Base-by-base conservation (phyloP, 1,140 invertebrate genomes). In the Drosophila tsacasi region DNA sequence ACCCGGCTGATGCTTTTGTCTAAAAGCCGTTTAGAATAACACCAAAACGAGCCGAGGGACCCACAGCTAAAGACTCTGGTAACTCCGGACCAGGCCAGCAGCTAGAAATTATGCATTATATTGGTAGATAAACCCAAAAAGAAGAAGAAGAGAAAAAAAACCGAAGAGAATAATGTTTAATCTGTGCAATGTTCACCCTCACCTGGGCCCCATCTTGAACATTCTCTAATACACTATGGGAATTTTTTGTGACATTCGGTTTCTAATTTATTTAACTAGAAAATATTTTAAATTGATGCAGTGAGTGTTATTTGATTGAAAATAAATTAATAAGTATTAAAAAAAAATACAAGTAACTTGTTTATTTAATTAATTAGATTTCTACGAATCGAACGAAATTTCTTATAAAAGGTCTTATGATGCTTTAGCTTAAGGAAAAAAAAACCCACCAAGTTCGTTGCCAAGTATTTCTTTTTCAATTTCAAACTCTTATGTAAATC, bases 1-100 rank as follows among this genome's bases (percentile, higher is more conserved):
- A 64, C 54, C 73, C 66, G 60, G 68, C 79, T 86, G 79, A 83
- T 79, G 85, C 74, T 90, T 80, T 90, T 90, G 85, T 89, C 85
- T 89, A 89, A 89, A 89, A 90, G 85, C 85, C 81, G 85, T 89
- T 89, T 90, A 89, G 85, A 89, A 90, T 90, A 84, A 90, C 85
- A 90, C 85, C 84, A 83, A 50, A 78, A 63, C 72, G 46, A 81
- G 60, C 47, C 55, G 64, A 49, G 47, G 59, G 35, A 61, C 55
- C 59, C 44, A 62, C 30, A 78, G 30, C 59, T 46, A 72, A 39
- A 52, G 44, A 58, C 47, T 32, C 46, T 12, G 49, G n/a, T 23
- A 37, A 72, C 58, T 49, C 71, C 50, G 66, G 62, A 60, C 69
- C 57, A 61, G 68, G 68, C 82, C 78, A 86, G 83, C 82, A 85